Conservation (phyloP, 2,113 vertebrate species). For the Todiramphus chloris region DNA sequence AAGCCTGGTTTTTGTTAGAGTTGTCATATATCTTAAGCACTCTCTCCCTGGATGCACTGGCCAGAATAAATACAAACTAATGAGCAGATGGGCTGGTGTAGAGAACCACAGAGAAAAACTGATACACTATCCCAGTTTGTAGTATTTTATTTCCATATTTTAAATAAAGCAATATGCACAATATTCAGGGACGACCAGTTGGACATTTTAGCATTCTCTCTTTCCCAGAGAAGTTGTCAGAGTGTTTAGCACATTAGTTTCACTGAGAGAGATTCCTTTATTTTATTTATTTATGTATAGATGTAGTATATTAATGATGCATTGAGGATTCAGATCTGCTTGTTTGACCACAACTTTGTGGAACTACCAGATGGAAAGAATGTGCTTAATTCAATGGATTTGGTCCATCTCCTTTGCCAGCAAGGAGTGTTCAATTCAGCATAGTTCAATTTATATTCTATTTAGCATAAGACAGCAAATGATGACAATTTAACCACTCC, state of each 20-base stretch:
- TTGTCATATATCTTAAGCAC: not conserved
- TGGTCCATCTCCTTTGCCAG: not conserved
- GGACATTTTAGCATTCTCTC: not conserved
- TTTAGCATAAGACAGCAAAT: not conserved
- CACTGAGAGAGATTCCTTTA: not conserved
- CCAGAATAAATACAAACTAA: not conserved
- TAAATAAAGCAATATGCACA: not conserved
- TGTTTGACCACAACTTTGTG: not conserved
- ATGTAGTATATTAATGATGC: not conserved
- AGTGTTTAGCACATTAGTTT: not conserved
- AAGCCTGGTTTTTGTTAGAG: not conserved
- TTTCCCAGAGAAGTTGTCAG: not conserved
- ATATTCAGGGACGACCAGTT: not conserved
- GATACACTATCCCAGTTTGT: not conserved
- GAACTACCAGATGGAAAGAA: not conserved
- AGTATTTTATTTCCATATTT: not conserved
- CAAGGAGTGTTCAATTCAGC: not conserved
- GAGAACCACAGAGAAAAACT: not conserved
- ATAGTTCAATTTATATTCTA: not conserved
- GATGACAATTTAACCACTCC: not conserved
- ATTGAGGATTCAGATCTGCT: not conserved
- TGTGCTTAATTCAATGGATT: not conserved
- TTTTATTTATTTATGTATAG: not conserved
- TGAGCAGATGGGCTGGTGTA: not conserved
- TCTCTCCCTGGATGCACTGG: not conserved